Base-by-base conservation (phyloP, 2,113 vertebrate species). In the Oncorhynchus keta region DNA sequence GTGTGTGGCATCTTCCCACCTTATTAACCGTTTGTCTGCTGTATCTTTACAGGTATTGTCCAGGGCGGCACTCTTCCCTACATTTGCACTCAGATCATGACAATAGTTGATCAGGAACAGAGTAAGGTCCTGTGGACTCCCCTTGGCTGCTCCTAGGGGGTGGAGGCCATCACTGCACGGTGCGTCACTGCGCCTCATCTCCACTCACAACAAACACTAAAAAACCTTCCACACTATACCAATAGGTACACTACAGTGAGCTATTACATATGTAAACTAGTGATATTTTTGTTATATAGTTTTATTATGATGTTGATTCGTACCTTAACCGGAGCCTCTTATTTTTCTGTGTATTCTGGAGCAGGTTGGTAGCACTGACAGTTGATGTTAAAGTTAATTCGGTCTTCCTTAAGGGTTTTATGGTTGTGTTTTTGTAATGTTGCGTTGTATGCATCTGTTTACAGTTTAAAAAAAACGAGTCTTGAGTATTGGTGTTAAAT, bases 81-180 rank as follows among this genome's bases (percentile, higher is more conserved):
- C 94, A 96, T 99, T 95, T 99, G 97, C 95, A 97, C 96, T 95
- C 98, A 99, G 92, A 99, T 99, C 91, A 93, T 96, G 92, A 94
- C 96, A 65, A 95, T 95, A 78, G 97, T 99, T 55, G 95, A 95
- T 94, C 96, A 99, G 92, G 98, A 99, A 84, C 98, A 99, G 86
- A 99, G 93, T 92, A 99, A 99, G 95, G 97, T 98, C 94, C 94
- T 99, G 92, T 99, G 97, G 97, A 96, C 98, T 86, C 97, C 98
- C 66, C 95, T 97, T 28, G 95, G 95, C 89, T 92, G 93, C 0
- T 92, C 95, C 72, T 97, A 97, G 89, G 84, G 84, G 88, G 83
- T 73, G 76, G 74, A 7, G 48, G 68, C 81, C 49, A 85, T 78
- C 81, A 83, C 83, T 84, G 69, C 84, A 84, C 35, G 18, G 22